Percentiles rank a stretch among this genome's conserved stretches.
phyloP scores from a whole-genome alignment of 2,888 invertebrate genomes.

The Tryphoninae sp. region DNA sequence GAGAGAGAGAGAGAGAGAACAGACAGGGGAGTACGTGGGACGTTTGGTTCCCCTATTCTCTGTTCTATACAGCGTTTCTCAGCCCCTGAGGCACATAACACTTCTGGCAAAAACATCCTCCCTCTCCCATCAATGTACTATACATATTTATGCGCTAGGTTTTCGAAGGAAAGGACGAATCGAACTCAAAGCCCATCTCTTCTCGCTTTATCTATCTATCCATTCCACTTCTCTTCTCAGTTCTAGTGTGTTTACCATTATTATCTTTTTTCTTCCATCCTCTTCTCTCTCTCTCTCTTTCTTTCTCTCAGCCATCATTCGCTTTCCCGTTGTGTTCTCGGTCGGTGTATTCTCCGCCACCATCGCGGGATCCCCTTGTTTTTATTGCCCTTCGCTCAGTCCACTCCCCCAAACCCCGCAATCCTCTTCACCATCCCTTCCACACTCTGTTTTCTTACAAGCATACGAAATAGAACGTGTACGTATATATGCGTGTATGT shows the following conservation, averaged over 20 bases:
- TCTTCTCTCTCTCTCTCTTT: slow-evolving; percentile 15
- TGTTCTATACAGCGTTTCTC: slow-evolving; percentile 21
- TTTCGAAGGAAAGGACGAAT: slow-evolving; percentile 56
- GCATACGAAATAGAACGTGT: slow-evolving; percentile 4
- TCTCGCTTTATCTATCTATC: slow-evolving; percentile 25
- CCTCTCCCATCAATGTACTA: not conserved
- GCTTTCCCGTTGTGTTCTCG: slow-evolving; percentile 40
- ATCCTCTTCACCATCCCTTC: not conserved
- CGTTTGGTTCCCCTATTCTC: slow-evolving; percentile 44
- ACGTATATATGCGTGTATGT: not conserved
- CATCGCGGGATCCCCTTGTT: slow-evolving; percentile 47
- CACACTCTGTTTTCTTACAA: not conserved
- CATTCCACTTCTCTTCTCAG: not conserved
- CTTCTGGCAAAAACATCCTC: slow-evolving; percentile 58
- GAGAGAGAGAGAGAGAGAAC: not conserved
- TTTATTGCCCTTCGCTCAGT: slow-evolving; percentile 51
- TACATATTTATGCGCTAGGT: slow-evolving; percentile 29
- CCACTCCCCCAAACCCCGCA: slow-evolving; percentile 22
- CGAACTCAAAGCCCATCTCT: slow-evolving; percentile 33
- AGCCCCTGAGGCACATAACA: slow-evolving; percentile 35
- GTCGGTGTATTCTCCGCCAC: slow-evolving; percentile 24
- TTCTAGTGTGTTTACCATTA: slow-evolving; percentile 30
- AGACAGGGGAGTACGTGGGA: slow-evolving; percentile 54
- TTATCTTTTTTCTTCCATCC: slow-evolving; percentile 17
- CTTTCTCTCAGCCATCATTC: slow-evolving; percentile 35